A percentile compares a stretch with the other conserved stretches of the same genome.
Conservation (phyloP, 1,140 invertebrate species). For the Ceratoteleas bidentatus region DNA sequence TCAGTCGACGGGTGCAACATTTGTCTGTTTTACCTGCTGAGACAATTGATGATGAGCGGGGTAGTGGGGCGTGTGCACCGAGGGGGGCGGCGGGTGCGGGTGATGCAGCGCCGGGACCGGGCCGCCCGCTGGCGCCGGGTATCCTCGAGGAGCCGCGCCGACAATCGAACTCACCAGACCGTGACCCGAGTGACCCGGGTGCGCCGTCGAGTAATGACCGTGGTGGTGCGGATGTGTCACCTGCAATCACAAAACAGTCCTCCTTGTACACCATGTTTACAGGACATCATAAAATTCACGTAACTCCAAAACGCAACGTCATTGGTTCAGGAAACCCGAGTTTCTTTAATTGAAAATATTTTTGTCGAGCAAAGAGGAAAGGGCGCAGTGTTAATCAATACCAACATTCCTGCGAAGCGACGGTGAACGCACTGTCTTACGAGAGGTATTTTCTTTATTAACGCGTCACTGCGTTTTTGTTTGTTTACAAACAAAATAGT, state of each 20-base stretch:
- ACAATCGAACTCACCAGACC: slow-evolving; percentile 73
- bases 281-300: not conserved
- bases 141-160: slow-evolving; percentile 75
- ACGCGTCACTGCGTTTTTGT: too few relatives aligned
- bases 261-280: not conserved
- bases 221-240: slow-evolving; percentile 76
- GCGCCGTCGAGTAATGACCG: slow-evolving; percentile 73
- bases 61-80: slow-evolving; percentile 77
- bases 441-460: too few relatives aligned
- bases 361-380: too few relatives aligned
- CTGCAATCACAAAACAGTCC: slow-evolving; percentile 45
- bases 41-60: slow-evolving; percentile 77
- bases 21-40: slow-evolving; percentile 72
- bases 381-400: too few relatives aligned
- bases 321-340: too few relatives aligned
- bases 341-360: too few relatives aligned
- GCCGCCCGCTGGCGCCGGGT: slow-evolving; percentile 74
- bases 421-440: too few relatives aligned
- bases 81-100: slow-evolving; percentile 73
- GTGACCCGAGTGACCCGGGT: slow-evolving; percentile 74
- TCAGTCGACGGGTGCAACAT: not conserved
- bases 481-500: too few relatives aligned
- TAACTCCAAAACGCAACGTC: too few relatives aligned
- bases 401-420: too few relatives aligned
- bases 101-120: slow-evolving; percentile 75